phyloP scores from a whole-genome alignment of 2,797 vertebrate genomes.

The Bradypodion ventrale region DNA sequence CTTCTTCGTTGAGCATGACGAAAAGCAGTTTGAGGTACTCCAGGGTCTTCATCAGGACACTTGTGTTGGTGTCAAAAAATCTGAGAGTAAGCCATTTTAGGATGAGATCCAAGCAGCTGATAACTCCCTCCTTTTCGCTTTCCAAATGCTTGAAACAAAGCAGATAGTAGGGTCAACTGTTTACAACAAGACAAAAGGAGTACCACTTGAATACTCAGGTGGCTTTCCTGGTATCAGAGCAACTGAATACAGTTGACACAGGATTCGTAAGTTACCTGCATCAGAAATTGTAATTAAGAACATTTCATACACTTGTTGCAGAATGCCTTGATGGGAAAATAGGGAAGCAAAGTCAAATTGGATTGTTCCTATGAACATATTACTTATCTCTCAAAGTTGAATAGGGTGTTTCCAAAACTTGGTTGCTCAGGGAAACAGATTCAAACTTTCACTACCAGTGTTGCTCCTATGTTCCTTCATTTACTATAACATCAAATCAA shows the following conservation, averaged over 20 bases:
- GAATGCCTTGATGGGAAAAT: not conserved
- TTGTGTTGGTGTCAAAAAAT: constrained; percentile 99
- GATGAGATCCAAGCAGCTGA: constrained; percentile 92
- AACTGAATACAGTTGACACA: not conserved
- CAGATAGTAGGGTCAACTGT: not conserved
- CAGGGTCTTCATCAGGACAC: constrained; percentile 93
- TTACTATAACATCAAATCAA: not conserved
- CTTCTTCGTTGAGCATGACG: constrained; percentile 85
- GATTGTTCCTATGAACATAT: not conserved
- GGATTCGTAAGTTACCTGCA: constrained; percentile 4
- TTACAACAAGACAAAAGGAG: not conserved
- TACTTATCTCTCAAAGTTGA: not conserved
- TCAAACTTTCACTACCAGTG: not conserved
- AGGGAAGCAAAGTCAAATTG: not conserved
- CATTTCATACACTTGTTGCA: not conserved
- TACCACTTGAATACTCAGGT: not conserved
- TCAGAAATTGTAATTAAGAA: not conserved
- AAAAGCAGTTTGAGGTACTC: constrained; percentile 97
- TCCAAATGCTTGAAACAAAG: constrained; percentile 85
- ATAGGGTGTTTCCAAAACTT: not conserved
- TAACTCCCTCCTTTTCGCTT: constrained; percentile 89
- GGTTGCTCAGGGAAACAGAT: not conserved
- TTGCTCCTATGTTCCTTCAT: not conserved
- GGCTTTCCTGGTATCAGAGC: not conserved
- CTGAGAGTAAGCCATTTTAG: constrained; percentile 96